phyloP scores from a whole-genome alignment of 2,113 vertebrate genomes.

The Cololabis saira region DNA sequence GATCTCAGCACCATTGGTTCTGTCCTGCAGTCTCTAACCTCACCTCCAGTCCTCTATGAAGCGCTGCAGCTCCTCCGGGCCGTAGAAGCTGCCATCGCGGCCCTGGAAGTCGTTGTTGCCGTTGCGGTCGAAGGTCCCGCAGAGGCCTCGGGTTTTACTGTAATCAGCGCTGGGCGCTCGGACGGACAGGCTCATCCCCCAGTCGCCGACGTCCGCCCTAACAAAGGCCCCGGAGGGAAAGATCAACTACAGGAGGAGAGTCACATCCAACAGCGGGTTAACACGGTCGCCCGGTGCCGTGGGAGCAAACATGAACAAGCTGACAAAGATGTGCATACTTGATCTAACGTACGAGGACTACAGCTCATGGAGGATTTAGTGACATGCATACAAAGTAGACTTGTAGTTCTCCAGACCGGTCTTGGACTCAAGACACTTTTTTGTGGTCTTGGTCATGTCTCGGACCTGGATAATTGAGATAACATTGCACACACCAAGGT shows the following conservation, averaged over 20 bases:
- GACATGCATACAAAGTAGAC: no score
- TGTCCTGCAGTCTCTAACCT: neutral
- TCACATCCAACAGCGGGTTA: constrained; percentile 36
- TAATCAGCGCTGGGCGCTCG: constrained; percentile 77
- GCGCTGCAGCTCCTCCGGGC: constrained; percentile 49
- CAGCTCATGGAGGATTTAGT: neutral
- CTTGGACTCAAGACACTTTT: no score
- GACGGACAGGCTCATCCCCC: constrained; percentile 83
- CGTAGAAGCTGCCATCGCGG: constrained; percentile 39
- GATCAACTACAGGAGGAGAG: constrained; percentile 71
- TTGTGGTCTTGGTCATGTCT: no score
- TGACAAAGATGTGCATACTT: neutral
- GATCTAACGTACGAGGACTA: no score
- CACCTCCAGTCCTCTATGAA: constrained; percentile 84
- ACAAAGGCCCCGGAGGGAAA: constrained; percentile 85
- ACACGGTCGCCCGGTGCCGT: constrained; percentile 4
- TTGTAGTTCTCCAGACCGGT: no score
- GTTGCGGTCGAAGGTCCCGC: constrained; percentile 81
- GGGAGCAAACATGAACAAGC: neutral
- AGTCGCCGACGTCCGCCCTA: constrained; percentile 73
- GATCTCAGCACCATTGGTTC: no score
- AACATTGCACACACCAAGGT: no score
- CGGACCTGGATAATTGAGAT: no score
- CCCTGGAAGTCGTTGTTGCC: constrained; percentile 79
- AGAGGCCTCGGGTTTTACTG: constrained; percentile 78